A percentile compares a stretch with the other conserved stretches of the same genome.
These are phyloP conservation scores for Scophthalmus maximus DNA, from an alignment of 2,113 vertebrate species.

Conservation along the genomic window DNA sequence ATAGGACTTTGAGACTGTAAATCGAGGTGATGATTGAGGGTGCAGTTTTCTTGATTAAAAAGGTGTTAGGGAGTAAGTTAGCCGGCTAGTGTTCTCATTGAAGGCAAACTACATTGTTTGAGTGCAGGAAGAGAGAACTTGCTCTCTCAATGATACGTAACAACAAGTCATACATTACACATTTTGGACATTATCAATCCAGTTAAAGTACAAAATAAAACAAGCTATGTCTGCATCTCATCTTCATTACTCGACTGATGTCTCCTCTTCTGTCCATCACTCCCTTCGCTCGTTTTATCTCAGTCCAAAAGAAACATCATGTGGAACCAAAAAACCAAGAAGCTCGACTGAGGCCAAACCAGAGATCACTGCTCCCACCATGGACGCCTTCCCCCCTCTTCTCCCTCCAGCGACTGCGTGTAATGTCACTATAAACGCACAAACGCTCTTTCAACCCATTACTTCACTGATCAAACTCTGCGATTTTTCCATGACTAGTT, in stretches of 20 bases:
- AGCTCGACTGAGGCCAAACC: slow-evolving; percentile 44
- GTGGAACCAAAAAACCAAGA: slow-evolving; percentile 68
- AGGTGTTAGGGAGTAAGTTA: not conserved
- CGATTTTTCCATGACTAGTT: slow-evolving; percentile 23
- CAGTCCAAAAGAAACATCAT: slow-evolving; percentile 74
- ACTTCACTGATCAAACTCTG: slow-evolving; percentile 13
- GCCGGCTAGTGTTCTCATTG: not conserved
- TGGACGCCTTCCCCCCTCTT: slow-evolving; percentile 28
- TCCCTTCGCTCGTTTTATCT: slow-evolving; percentile 52
- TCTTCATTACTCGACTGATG: not conserved
- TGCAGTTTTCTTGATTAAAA: not conserved
- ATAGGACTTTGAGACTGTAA: no score
- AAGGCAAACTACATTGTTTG: not conserved
- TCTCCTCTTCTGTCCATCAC: not conserved
- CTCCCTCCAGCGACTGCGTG: slow-evolving; percentile 41
- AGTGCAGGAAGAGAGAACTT: not conserved
- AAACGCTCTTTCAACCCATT: slow-evolving; percentile 23
- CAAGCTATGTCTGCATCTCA: no score
- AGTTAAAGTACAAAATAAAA: no score
- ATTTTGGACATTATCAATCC: no score
- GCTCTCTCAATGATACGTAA: no score
- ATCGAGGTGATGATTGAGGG: no score
- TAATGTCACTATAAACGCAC: slow-evolving; percentile 6
- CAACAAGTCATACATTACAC: no score
- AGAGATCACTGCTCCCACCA: slow-evolving; percentile 46